phyloP scores from a whole-genome alignment of 35 echinoderm and acorn worm genomes.

The Anneissia japonica region DNA sequence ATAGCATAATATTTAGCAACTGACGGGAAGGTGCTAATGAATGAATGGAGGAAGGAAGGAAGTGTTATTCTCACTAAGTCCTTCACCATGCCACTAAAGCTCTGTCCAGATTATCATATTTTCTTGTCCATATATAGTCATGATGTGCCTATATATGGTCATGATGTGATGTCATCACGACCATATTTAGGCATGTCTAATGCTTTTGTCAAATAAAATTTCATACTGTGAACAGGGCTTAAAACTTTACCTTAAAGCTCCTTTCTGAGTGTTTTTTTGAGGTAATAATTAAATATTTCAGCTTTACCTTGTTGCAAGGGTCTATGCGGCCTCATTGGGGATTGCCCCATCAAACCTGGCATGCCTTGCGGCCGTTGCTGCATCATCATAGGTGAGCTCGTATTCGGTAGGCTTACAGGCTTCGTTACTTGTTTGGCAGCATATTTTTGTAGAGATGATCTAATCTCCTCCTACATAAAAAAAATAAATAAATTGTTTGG shows the following conservation, averaged over 20 bases:
- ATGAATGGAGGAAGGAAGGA: no score
- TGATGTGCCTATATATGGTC: no score
- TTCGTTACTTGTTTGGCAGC: not conserved
- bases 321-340: not conserved
- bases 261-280: not conserved
- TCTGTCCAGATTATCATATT: no score
- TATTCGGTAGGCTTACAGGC: not conserved
- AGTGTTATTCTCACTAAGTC: no score
- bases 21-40: no score
- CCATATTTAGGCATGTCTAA: no score
- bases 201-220: no score
- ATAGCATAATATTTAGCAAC: no score
- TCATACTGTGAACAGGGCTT: no score
- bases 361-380: not conserved
- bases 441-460: not conserved
- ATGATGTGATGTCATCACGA: no score
- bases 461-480: not conserved
- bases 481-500: not conserved
- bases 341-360: not conserved
- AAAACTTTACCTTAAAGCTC: not conserved
- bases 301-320: not conserved
- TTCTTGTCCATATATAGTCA: no score
- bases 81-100: no score
- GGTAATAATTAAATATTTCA: not conserved
- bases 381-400: not conserved